phyloP scores from a whole-genome alignment of 2,888 invertebrate genomes.

The Megalurothrips usitatus region DNA sequence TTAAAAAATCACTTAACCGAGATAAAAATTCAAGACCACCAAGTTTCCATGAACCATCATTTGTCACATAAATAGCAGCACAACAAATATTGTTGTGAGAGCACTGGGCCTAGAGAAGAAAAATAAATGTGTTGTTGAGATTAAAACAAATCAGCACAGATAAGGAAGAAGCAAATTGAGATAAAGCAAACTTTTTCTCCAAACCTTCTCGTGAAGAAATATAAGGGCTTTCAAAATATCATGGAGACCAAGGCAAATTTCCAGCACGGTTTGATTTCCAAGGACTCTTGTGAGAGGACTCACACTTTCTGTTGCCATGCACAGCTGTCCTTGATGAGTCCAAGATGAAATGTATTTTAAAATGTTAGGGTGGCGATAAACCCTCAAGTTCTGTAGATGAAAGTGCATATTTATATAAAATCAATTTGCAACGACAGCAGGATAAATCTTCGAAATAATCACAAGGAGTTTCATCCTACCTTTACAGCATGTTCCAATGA shows the following conservation, averaged over 20 bases:
- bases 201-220: constrained; percentile 75
- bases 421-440: neutral
- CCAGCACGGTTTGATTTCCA: constrained; percentile 63
- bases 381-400: constrained; percentile 65
- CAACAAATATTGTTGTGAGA: constrained; percentile 81
- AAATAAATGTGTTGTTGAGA: constrained; percentile 27
- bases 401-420: neutral
- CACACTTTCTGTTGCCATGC: constrained; percentile 77
- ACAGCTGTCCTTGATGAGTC: constrained; percentile 68
- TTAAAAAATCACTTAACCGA: constrained; percentile 39
- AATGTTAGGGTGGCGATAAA: constrained; percentile 82
- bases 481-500: constrained; percentile 73
- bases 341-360: constrained; percentile 76
- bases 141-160: constrained; percentile 29
- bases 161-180: neutral
- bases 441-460: neutral
- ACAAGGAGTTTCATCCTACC: constrained; percentile 48
- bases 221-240: constrained; percentile 74
- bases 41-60: constrained; percentile 82
- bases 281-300: constrained; percentile 67
- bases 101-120: constrained; percentile 56
- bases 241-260: constrained; percentile 79
- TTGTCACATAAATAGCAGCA: constrained; percentile 74
- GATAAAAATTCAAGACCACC: constrained; percentile 75
- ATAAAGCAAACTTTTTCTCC: constrained; percentile 32